Conservation (phyloP, 2,113 vertebrate species). For the rat (Rattus norvegicus) region DNA sequence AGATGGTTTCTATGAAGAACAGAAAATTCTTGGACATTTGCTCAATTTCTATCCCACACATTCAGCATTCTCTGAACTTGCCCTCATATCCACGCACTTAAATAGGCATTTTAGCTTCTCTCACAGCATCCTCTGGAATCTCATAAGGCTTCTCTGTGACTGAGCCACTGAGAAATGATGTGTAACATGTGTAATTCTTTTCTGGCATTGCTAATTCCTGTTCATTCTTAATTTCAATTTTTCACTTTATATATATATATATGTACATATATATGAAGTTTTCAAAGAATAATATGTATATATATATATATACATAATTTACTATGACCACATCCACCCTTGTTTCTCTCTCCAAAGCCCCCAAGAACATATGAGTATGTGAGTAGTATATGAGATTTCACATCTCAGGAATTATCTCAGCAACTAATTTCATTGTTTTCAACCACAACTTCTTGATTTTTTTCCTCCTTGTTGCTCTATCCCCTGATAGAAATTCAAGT, state of each 20-base stretch:
- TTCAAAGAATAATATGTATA: no score
- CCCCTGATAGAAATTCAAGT: background rate
- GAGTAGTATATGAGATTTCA: background rate
- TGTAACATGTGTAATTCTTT: background rate
- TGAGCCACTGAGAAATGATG: background rate
- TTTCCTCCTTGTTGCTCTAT: background rate
- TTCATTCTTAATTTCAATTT: background rate
- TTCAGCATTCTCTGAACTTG: background rate
- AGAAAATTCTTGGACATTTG: background rate
- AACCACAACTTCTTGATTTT: background rate
- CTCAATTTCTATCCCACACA: background rate
- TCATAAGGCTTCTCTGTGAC: background rate
- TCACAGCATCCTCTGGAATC: background rate
- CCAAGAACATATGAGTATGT: background rate
- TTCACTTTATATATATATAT: background rate
- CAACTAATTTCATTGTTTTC: background rate
- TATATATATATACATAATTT: background rate
- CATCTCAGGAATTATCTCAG: background rate
- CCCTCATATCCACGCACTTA: background rate
- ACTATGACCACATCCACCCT: background rate
- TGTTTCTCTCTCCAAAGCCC: background rate
- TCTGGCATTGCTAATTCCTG: background rate
- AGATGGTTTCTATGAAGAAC: background rate
- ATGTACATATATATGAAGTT: background rate
- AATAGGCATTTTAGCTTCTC: background rate